phyloP scores from a whole-genome alignment of 1,140 invertebrate genomes.

The Drosophila subobscura region DNA sequence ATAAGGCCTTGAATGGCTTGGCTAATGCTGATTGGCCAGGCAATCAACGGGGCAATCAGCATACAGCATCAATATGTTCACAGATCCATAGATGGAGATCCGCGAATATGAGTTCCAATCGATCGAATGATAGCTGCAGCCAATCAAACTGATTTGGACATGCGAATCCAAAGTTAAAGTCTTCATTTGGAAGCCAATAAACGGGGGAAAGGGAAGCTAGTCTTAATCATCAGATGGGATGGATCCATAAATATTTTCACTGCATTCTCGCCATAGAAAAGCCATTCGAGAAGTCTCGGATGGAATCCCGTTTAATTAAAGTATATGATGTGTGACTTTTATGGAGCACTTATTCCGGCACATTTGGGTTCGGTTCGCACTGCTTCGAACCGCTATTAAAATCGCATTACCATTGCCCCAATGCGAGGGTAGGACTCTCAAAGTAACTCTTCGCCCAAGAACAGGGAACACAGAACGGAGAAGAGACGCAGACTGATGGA shows the following conservation, averaged over 20 bases:
- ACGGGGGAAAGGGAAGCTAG: constrained; percentile 4
- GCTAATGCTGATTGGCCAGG: constrained; percentile 37
- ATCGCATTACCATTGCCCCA: constrained; percentile 45
- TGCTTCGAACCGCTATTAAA: constrained; percentile 46
- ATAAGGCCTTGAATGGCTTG: constrained; percentile 23
- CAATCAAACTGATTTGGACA: constrained; percentile 1
- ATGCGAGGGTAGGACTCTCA: constrained; percentile 1
- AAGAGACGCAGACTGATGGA: neutral
- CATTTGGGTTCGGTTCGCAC: constrained; percentile 44
- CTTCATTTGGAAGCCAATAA: too few species aligned
- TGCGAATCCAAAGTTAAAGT: neutral
- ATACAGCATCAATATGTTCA: constrained; percentile 5
- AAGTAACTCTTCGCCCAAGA: too few species aligned
- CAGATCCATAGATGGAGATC: constrained; percentile 26
- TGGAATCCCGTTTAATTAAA: constrained; percentile 33
- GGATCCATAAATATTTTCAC: neutral
- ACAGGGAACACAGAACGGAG: neutral
- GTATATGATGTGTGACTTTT: constrained; percentile 53
- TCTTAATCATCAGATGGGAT: constrained; percentile 5
- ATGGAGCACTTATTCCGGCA: constrained; percentile 53
- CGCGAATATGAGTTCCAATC: constrained; percentile 20
- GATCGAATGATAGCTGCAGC: neutral
- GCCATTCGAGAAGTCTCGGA: constrained; percentile 1
- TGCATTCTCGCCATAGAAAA: neutral
- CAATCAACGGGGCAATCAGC: constrained; percentile 41